These are phyloP conservation scores for Jacana jacana DNA, from an alignment of 2,113 vertebrate genomes.

Conservation along the genomic window DNA sequence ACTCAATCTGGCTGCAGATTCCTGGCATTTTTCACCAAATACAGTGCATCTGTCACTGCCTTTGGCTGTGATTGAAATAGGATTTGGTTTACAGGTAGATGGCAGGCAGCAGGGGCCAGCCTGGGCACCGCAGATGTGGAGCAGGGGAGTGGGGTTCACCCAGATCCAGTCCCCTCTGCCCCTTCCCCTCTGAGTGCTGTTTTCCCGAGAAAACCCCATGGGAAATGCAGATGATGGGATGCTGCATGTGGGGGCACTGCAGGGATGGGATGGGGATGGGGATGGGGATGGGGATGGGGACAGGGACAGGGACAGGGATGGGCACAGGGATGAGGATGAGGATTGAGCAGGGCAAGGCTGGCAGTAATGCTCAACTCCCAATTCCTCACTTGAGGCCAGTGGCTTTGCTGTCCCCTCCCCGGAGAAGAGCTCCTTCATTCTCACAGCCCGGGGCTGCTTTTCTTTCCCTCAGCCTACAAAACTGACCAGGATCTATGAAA, in stretches of 20 bases:
- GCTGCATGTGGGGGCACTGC: fast-evolving
- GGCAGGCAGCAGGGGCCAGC: background rate
- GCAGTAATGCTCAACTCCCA: background rate
- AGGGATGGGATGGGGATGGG: background rate
- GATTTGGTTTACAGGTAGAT: background rate
- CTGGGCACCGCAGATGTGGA: background rate
- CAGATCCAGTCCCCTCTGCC: background rate
- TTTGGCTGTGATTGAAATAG: background rate
- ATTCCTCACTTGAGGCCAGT: fast-evolving
- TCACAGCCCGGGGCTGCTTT: background rate
- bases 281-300: background rate
- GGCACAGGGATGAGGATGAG: background rate
- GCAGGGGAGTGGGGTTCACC: fast-evolving
- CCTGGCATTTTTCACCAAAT: conserved; percentile 23
- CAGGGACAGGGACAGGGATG: background rate
- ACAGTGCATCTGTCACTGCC: background rate
- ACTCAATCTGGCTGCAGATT: background rate
- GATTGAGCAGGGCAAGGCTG: background rate
- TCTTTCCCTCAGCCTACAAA: background rate
- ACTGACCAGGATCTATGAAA: background rate
- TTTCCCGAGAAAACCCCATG: background rate
- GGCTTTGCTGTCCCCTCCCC: background rate
- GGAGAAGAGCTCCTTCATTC: background rate
- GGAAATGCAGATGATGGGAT: background rate
- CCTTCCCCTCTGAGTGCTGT: background rate